Percentiles rank a stretch among this genome's conserved stretches.
phyloP scores from a whole-genome alignment of 2,888 invertebrate species.

The Strigamia transsilvanica region DNA sequence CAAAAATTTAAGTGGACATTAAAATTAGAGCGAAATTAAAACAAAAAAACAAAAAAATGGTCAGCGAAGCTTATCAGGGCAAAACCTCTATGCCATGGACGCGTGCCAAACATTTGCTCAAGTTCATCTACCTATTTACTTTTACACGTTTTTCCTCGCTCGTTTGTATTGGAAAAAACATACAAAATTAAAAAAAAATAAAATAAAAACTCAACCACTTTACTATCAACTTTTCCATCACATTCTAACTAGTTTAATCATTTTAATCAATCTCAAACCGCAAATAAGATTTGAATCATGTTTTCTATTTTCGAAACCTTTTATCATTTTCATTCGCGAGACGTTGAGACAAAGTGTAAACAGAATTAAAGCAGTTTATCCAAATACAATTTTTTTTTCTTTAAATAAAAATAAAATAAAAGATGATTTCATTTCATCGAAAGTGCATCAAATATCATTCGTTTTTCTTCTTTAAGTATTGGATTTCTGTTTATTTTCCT shows the following conservation, averaged over 20 bases:
- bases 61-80: slow-evolving; percentile 9
- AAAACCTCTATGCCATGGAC: slow-evolving; percentile 33
- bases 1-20: too few relatives aligned
- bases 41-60: background rate
- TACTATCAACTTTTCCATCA: background rate
- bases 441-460: background rate
- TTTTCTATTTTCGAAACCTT: slow-evolving; percentile 1
- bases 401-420: background rate
- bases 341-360: background rate
- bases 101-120: slow-evolving; percentile 43
- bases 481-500: background rate
- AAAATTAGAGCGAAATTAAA: too few relatives aligned
- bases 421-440: background rate
- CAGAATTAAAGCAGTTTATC: slow-evolving; percentile 3
- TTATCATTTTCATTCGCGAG: background rate
- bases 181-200: background rate
- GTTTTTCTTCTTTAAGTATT: background rate
- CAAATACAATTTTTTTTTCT: background rate
- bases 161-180: background rate
- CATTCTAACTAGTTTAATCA: background rate
- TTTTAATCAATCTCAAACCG: background rate
- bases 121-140: slow-evolving; percentile 44
- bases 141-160: background rate
- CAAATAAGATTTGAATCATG: background rate
- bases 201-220: background rate